A percentile compares a stretch with the other conserved stretches of the same genome.
phyloP scores from a whole-genome alignment of 2,113 vertebrate genomes.

The Cyphomyrus plagiostoma region DNA sequence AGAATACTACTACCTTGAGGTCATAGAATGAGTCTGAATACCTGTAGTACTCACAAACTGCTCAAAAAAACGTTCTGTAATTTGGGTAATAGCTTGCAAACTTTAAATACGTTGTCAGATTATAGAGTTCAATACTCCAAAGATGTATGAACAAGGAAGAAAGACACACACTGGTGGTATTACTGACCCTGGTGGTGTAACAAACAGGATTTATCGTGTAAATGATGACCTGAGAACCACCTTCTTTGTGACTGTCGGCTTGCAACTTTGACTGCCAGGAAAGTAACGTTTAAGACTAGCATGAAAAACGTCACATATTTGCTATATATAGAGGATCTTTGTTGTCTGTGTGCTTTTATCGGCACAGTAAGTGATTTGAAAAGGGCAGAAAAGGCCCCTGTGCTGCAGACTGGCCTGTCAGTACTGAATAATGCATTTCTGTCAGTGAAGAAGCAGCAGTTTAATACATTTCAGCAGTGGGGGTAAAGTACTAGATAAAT shows the following conservation, averaged over 20 bases:
- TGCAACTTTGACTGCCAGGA: neutral
- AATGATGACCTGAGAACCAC: neutral
- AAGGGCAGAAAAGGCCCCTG: neutral
- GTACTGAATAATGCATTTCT: neutral
- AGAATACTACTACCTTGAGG: neutral
- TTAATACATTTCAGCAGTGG: conserved; percentile 1
- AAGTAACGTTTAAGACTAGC: neutral
- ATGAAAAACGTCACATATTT: neutral
- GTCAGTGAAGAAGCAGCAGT: neutral
- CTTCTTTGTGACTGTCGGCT: neutral
- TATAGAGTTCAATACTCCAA: neutral
- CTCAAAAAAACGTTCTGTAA: neutral
- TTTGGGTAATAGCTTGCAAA: neutral
- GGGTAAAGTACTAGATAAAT: neutral
- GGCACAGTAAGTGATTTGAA: conserved; percentile 5
- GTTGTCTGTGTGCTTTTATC: neutral
- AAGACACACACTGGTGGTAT: neutral
- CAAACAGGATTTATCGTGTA: neutral
- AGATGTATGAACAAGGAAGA: neutral
- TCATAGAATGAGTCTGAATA: neutral
- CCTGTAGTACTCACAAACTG: neutral
- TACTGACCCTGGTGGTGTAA: neutral
- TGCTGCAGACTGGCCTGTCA: neutral
- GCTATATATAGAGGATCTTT: neutral
- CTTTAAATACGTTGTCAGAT: neutral